A percentile compares a stretch with the other conserved stretches of the same genome.
Conservation (phyloP, 2,888 invertebrate species). For the Euplexia lucipara region DNA sequence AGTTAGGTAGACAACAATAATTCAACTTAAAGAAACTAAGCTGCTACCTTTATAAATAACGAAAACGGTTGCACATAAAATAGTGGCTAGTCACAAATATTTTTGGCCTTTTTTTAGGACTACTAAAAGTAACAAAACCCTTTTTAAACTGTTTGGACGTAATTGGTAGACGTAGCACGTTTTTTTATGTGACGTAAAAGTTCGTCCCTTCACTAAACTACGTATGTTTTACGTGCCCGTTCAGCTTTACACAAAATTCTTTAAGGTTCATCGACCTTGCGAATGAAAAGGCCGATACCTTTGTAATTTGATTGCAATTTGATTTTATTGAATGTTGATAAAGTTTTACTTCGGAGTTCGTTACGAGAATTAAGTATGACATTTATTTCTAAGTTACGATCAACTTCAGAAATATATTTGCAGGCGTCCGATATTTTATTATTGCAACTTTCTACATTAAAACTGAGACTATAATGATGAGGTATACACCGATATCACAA, state of each 20-base stretch:
- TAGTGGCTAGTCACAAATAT: neutral
- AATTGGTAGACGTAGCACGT: slow-evolving; percentile 11
- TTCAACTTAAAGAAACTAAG: neutral
- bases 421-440: too few species aligned
- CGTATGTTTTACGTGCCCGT: slow-evolving; percentile 1
- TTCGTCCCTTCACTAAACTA: neutral
- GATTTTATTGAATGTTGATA: slow-evolving; percentile 7
- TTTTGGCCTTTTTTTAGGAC: neutral
- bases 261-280: slow-evolving; percentile 2
- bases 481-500: too few species aligned
- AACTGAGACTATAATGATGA: too few species aligned
- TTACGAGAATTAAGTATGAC: too few species aligned
- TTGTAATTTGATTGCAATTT: neutral
- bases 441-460: too few species aligned
- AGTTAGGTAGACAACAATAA: too few species aligned
- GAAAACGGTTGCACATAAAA: neutral
- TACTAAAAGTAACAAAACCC: neutral
- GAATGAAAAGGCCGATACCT: neutral
- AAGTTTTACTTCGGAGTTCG: too few species aligned
- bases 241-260: slow-evolving; percentile 6
- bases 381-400: too few species aligned
- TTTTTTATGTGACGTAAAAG: slow-evolving; percentile 5
- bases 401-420: too few species aligned
- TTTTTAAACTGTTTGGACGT: slow-evolving; percentile 12
- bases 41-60: neutral